A percentile compares a stretch with the other conserved stretches of the same genome.
These are phyloP conservation scores for Bombylius major DNA, from an alignment of 2,888 invertebrate genomes.

Conservation along the genomic window DNA sequence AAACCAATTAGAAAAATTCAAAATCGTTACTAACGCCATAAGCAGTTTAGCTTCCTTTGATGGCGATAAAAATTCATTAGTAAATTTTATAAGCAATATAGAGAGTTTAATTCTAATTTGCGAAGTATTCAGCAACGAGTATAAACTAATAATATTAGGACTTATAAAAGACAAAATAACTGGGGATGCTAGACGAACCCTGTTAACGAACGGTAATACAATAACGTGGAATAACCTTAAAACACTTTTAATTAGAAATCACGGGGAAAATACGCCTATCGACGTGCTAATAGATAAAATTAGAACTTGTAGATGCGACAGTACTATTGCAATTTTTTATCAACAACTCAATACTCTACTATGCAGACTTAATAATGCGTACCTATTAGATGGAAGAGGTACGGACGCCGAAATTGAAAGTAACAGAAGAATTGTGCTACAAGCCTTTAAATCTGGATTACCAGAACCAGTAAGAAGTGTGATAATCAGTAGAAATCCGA, in stretches of 20 bases:
- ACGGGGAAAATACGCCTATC: background rate
- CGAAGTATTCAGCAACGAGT: background rate
- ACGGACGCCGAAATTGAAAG: background rate
- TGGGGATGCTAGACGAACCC: background rate
- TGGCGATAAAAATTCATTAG: background rate
- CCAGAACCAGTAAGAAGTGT: background rate
- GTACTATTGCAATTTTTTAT: background rate
- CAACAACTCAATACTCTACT: background rate
- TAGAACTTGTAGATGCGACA: background rate
- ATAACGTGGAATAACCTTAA: background rate
- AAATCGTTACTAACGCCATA: background rate
- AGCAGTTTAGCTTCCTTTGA: background rate
- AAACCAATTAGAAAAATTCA: background rate
- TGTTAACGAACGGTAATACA: background rate
- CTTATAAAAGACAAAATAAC: background rate
- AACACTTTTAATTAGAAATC: background rate
- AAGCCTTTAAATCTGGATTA: background rate
- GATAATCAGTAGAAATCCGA: background rate
- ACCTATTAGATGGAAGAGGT: background rate
- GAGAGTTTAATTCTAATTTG: background rate
- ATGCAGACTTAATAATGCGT: background rate
- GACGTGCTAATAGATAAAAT: background rate
- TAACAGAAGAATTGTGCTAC: background rate
- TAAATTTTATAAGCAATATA: background rate
- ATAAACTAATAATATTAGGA: background rate